Evolutionary conservation across 1,140 invertebrate species (phyloP), one percentile per base, ranked within the genome.

Genomic region (Ganaspis sp.): DNA sequence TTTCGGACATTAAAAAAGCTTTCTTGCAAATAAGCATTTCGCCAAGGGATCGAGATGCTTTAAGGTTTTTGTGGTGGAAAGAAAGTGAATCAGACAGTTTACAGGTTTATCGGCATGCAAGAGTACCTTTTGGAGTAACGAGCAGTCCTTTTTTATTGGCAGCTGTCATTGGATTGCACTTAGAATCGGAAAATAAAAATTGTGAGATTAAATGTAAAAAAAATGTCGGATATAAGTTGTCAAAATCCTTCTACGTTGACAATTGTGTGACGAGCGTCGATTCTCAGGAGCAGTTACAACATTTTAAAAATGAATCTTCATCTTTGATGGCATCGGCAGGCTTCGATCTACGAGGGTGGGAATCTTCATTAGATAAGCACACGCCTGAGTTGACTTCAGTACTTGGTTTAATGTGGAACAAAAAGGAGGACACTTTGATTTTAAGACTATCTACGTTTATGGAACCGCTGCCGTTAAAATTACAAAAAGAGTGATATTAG

Each of bases 1-100:
- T 84, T 12, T 81, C 89, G 11, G 90, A 92, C 69, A 90, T 92
- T 1, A 76, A 83, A 58, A 89, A 89, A 64, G 90, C 88, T 0
- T 92, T 92, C 83, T 75, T 88, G n/a, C 84, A 88, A 78, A 87
- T 92, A 19, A 34, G 21, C 6, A 29, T 91, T 3, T 15, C 69
- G 42, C 49, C 75, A 42, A 49, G 75, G 0, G 86, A 91, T 76
- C 45, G 89, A 54, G 79, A 87, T 49, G 82, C 79, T 73, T 34
- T 89, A 6, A 58, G 84, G 21, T 89, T 89, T 81, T 70, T 89
- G 11, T 91, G 88, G 87, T 75, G 74, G 70, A 70, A 69, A 17
- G 53, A 69, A 21, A 77, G 79, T 72, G 74, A 81, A 29, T 3
- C 79, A 9, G 77, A 40, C 8, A 12, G 1, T 11, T 1, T 40